phyloP scores from a whole-genome alignment of 1,140 invertebrate species.

The Gonatopus flavifemur region DNA sequence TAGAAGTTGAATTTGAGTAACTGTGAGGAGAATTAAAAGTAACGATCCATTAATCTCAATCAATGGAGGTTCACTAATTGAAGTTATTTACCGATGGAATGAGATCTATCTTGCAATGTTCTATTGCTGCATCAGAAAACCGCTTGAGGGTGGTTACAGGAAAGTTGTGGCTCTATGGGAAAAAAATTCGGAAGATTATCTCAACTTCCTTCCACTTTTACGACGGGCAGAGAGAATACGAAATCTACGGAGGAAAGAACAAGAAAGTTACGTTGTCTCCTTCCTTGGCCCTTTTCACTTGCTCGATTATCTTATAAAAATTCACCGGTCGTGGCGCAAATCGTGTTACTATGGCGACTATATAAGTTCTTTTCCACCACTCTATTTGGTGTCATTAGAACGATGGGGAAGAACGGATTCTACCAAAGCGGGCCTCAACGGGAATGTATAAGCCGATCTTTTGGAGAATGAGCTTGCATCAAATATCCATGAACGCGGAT shows the following conservation, averaged over 20 bases:
- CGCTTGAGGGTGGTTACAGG: constrained; percentile 24
- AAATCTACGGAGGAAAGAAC: too few species aligned
- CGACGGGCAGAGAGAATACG: not conserved
- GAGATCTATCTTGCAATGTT: constrained; percentile 4
- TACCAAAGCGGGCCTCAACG: too few species aligned
- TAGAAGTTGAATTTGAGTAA: too few species aligned
- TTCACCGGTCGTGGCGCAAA: constrained; percentile 19
- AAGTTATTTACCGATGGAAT: constrained; percentile 31
- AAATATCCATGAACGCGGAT: too few species aligned
- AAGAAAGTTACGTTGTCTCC: too few species aligned
- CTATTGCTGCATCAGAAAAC: constrained; percentile 16
- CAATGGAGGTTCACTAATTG: constrained; percentile 37
- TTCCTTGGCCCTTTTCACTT: not conserved
- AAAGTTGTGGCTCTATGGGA: constrained; percentile 21
- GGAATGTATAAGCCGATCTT: too few species aligned
- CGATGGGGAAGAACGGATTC: not conserved
- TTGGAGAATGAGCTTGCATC: too few species aligned
- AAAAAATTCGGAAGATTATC: constrained; percentile 27
- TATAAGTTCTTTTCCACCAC: too few species aligned
- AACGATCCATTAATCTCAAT: constrained; percentile 37
- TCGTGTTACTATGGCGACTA: constrained; percentile 26
- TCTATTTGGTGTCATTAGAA: too few species aligned
- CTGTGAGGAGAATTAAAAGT: too few species aligned
- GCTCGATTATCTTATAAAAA: constrained; percentile 21
- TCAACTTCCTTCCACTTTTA: not conserved